Evolutionary conservation across 1,140 invertebrate species (phyloP), one percentile per base, ranked within the genome.

Genomic region (Octopus bimaculoides): DNA sequence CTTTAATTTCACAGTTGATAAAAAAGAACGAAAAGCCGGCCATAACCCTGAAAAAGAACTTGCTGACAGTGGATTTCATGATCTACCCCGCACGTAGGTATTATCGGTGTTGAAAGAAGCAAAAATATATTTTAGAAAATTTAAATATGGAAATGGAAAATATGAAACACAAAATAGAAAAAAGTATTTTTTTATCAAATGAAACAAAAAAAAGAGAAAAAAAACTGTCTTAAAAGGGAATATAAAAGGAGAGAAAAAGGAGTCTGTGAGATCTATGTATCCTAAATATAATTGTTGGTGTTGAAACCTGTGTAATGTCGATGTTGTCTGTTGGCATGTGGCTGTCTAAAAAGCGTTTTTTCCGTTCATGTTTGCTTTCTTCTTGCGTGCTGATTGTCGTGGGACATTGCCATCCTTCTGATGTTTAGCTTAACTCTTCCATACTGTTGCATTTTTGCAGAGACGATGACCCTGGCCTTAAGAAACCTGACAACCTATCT

Each of bases 41-140:
- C 79, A 84, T 69, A 83, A 87, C 75, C 86, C 86, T 26, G 83
- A 85, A 77, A 85, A 86, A 80, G 86, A 87, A 56, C 75, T 87
- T 14, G 82, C 81, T 17, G 82, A 86, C 80, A 85, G 85, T 80
- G 86, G 86, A 61, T 86, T 87, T 80, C 80, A 83, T 78, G 86
- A 87, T 76, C 81, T 84, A 54, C 85, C 85, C 20, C 78, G 86
- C 80, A 83, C 85, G 85, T 87, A 83, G 83, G 85, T 87, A 52
- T 54, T 26, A 17, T 9, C 1, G 26, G 41, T 54, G 20, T n/a
- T 56, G 20, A 7, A 14, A 61, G 77, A 52, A 66, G 17, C 52
- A 66, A 66, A 17, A 17, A 20, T 14, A 7, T 20, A 53, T 76
- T n/a, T 54, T 77, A 77, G 41, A 41, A 9, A 20, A 7, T 26